Conservation (phyloP, 2,797 vertebrate species). For the Lacerta bilineata region DNA sequence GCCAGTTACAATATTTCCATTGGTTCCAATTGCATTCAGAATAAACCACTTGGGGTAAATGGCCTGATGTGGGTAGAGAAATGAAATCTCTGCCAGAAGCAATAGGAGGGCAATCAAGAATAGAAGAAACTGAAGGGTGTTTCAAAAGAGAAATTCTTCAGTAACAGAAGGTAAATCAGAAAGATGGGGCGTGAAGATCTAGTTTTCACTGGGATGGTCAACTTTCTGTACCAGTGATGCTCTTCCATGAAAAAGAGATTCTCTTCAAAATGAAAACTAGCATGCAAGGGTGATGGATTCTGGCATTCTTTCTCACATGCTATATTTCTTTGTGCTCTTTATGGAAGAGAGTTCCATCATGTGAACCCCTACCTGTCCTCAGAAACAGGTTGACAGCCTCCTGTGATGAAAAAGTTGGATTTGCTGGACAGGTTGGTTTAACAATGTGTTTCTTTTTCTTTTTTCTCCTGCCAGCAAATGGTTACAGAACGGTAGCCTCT, state of each 20-base stretch:
- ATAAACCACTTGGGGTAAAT: not conserved
- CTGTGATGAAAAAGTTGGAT: not conserved
- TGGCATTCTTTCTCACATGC: no score
- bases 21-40: not conserved
- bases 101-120: not conserved
- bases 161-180: not conserved
- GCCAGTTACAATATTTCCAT: not conserved
- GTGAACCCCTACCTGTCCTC: not conserved
- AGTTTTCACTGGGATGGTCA: not conserved
- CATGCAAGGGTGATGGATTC: no score
- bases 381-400: not conserved
- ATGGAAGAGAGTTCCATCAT: not conserved
- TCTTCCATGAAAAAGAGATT: not conserved
- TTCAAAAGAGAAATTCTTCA: not conserved
- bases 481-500: no score
- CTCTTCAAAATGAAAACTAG: not conserved
- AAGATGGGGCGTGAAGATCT: not conserved
- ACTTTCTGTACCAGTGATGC: not conserved
- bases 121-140: not conserved
- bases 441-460: no score
- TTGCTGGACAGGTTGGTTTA: no score
- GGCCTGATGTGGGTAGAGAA: not conserved
- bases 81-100: not conserved
- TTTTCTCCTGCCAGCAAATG: not conserved
- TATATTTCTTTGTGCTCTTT: not conserved